Evolutionary conservation across 2,888 invertebrate species (phyloP).

Genomic region (Lypha dubia): DNA sequence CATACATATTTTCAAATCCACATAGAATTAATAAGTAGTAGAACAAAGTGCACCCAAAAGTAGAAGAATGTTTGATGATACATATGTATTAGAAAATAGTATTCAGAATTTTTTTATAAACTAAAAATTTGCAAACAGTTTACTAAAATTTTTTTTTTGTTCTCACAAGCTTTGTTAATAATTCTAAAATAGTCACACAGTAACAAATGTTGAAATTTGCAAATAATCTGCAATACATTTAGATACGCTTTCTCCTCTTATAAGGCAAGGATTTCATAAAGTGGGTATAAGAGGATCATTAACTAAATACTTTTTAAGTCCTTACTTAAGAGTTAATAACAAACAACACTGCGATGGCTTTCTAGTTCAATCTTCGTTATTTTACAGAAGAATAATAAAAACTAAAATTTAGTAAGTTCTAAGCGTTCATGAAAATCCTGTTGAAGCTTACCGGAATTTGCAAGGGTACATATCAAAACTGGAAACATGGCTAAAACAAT

Average conservation of each 20-base stretch:
- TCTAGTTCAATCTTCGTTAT: no score
- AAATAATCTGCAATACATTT: neutral
- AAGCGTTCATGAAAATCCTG: no score
- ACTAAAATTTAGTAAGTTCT: no score
- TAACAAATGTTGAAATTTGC: neutral
- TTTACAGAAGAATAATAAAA: no score
- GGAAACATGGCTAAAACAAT: no score
- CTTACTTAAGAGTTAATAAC: no score
- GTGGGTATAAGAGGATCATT: neutral
- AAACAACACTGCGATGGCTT: no score
- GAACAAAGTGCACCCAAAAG: neutral
- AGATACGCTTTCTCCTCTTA: neutral
- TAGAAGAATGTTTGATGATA: slow-evolving; percentile 1
- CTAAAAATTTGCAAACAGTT: slow-evolving; percentile 21
- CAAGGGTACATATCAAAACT: no score
- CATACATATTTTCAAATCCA: slow-evolving; percentile 4
- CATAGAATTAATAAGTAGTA: neutral
- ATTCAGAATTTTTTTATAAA: neutral
- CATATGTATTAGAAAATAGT: neutral
- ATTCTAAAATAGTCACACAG: slow-evolving; percentile 3
- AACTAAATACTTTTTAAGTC: neutral
- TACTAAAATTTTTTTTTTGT: neutral
- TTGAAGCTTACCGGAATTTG: no score
- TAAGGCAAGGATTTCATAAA: neutral
- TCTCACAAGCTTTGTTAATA: neutral